Evolutionary conservation across 2,888 invertebrate species (phyloP), one percentile per base, ranked within the genome.

Genomic region (Xanthorhoe designata): DNA sequence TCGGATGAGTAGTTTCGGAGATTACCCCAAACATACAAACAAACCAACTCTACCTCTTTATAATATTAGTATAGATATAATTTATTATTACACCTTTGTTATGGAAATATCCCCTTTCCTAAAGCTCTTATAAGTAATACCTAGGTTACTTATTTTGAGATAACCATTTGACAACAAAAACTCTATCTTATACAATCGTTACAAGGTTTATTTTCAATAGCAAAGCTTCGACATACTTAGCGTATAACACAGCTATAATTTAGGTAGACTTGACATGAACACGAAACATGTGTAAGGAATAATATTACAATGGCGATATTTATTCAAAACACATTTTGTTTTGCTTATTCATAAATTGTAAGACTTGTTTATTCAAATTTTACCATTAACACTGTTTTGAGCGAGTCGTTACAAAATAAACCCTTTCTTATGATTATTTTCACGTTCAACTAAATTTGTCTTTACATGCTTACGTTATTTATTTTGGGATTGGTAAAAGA

Each of bases 291-390:
- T 52, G 61, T 53, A 49, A 52, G 57, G 67, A 68, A 69, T 72
- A 70, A 60, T 64, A 68, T 70, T 61, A 61, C 49, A 66, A 64
- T 66, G 17, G 57, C 52, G 8, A 53, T 69, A 58, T 68, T 66
- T 71, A 69, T 73, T 68, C 68, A 17, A 56, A 64, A 64, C 69
- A 68, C 65, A 68, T 72, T 69, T 67, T 60, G 57, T 69, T 62
- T 68, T 66, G 49, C 68, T 66, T 55, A 47, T 56, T 66, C 58
- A 71, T 64, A 69, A 69, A 69, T 67, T 57, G 15, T 7, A 55
- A 61, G 56, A 56, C 24, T 35, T 29, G 10, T 13, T 13, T 42
- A 42, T 42, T 42, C 38, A 9, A 42, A 42, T 42, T 13, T 42
- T 42, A 13, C 10, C 38, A 4, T 42, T n/a, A 42, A 13, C 5